Evolutionary conservation across 2,888 invertebrate genomes (phyloP).

Genomic region (Theodoxus fluviatilis): DNA sequence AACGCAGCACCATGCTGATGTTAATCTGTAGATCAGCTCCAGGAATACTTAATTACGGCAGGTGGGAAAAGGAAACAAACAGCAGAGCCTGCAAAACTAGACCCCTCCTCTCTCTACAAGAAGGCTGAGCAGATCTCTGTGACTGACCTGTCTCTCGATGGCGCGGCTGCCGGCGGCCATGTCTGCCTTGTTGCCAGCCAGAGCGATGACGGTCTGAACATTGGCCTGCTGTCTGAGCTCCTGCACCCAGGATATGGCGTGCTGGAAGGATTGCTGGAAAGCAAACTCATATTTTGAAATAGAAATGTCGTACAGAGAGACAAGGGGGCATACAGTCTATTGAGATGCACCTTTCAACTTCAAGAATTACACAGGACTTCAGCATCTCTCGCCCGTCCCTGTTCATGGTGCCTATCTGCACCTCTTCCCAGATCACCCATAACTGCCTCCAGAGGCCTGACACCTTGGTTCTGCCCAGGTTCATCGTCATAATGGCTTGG

Average conservation of each 20-base stretch:
- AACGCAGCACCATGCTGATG: too few species aligned
- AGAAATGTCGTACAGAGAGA: background rate
- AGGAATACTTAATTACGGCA: too few species aligned
- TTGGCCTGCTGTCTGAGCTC: constrained; percentile 98
- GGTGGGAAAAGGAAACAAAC: background rate
- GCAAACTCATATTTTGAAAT: too few species aligned
- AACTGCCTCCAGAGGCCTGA: too few species aligned
- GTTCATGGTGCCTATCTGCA: too few species aligned
- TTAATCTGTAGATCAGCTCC: background rate
- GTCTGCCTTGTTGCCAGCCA: constrained; percentile 99
- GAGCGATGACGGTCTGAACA: constrained; percentile 97
- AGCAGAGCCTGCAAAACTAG: background rate
- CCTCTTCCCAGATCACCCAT: too few species aligned
- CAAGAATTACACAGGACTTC: too few species aligned
- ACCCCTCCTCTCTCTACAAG: background rate
- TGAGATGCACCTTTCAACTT: too few species aligned
- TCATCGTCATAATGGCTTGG: too few species aligned
- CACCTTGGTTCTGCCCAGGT: too few species aligned
- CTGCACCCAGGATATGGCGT: constrained; percentile 99
- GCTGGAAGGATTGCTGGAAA: constrained; percentile 90
- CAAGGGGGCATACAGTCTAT: too few species aligned
- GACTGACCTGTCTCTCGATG: constrained; percentile 45
- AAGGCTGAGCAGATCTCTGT: background rate
- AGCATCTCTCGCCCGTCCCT: too few species aligned
- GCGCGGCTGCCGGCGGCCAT: constrained; percentile 72